Base-by-base conservation (phyloP, 2,797 vertebrate genomes). In the Vultur gryphus region DNA sequence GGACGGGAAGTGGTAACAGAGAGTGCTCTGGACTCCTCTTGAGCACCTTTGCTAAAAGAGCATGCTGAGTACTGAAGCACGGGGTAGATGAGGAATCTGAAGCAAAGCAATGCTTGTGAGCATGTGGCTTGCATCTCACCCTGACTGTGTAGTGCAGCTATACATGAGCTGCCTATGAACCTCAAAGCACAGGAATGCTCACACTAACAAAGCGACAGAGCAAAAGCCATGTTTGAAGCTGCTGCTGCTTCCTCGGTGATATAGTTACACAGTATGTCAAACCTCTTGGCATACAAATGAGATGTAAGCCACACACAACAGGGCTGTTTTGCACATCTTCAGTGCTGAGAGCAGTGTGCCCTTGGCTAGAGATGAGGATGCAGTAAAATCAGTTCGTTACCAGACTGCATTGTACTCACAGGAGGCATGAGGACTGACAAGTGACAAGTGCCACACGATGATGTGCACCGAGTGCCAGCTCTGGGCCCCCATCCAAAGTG, bases 401-500 rank as follows among this genome's bases (percentile, higher is more conserved):
- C 46, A 87, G 57, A 7, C 67, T 39, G 41, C 44, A 18, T 21
- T 65, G 73, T 55, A 83, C 52, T 39, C 18, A 37, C 46, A 58
- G 26, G 46, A 97, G 51, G 37, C 25, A 51, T 0, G 9, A 82
- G 67, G 80, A 90, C 9, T 96, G 88, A 95, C 44, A 96, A 94
- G 80, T 70, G 76, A 94, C 64, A 84, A 91, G 84, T 3, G 29
- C 9, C 66, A 21, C 65, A 25, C 0, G 1, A 83, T 61, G 84
- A 90, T 49, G 41, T 39, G 49, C 49, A 83, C 41, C 54, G 59
- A 52, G 64, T 69, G 76, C 83, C 90, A 91, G 58, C 46, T 62
- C 78, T 94, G 67, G 91, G 92, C 81, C 76, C 10, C 31, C 7
- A 37, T 87, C 67, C 96, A 96, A 95, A 72, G 49, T 57, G 49